Evolutionary conservation across 92 coral and sea anemone genomes (phyloP).

Genomic region (Virgularia gustaviana): DNA sequence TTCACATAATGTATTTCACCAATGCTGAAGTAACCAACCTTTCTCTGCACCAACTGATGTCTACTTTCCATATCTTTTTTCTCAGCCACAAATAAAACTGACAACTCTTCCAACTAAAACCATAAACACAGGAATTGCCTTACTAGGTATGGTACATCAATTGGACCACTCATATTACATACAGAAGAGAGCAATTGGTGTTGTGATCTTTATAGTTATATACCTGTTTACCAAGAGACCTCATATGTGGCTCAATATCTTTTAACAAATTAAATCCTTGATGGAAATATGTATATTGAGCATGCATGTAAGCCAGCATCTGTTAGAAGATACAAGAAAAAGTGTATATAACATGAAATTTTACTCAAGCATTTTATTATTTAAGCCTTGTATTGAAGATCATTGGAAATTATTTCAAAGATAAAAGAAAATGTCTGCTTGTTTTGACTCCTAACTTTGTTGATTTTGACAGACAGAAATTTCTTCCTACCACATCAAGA

Average conservation of each 20-base stretch:
- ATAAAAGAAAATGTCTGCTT: too few species aligned
- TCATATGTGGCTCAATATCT: slow-evolving; percentile 83
- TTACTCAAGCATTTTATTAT: too few species aligned
- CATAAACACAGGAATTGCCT: too few species aligned
- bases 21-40: slow-evolving; percentile 51
- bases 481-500: slow-evolving; percentile 81
- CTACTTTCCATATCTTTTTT: slow-evolving; percentile 98
- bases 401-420: too few species aligned
- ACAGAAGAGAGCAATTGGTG: background rate
- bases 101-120: slow-evolving; percentile 69
- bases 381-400: too few species aligned
- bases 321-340: slow-evolving; percentile 14
- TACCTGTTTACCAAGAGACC: slow-evolving; percentile 76
- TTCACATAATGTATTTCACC: too few species aligned
- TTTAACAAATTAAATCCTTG: slow-evolving; percentile 91
- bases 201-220: background rate
- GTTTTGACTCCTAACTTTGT: too few species aligned
- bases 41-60: slow-evolving; percentile 84
- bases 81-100: slow-evolving; percentile 71
- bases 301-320: slow-evolving; percentile 84
- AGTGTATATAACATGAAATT: background rate
- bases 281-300: slow-evolving; percentile 82
- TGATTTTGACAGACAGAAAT: background rate
- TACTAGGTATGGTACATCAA: too few species aligned
- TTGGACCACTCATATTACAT: background rate